These are phyloP conservation scores for Dendrocincla tyrannina DNA, from an alignment of 2,797 vertebrate genomes.

Conservation along the genomic window DNA sequence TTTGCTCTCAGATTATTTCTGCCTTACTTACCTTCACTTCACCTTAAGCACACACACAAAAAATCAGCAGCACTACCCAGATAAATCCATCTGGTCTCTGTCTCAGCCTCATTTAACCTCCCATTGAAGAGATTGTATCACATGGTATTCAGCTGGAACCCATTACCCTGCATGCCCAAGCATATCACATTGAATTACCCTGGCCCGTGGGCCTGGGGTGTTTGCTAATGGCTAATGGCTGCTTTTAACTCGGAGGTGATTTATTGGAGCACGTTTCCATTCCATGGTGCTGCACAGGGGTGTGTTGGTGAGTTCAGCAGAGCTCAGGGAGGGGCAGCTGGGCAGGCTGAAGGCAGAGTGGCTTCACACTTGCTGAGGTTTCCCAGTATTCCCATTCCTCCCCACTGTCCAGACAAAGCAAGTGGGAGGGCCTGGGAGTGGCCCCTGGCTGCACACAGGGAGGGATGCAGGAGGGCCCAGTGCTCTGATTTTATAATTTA, in stretches of 20 bases:
- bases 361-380: background rate
- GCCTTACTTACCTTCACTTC: conserved; percentile 40
- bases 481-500: background rate
- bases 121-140: conserved; percentile 49
- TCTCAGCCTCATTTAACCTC: conserved; percentile 65
- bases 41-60: conserved; percentile 24
- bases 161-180: conserved; percentile 68
- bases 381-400: background rate
- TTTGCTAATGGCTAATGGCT: conserved; percentile 45
- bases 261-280: background rate
- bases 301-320: background rate
- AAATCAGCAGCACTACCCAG: background rate
- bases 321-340: background rate
- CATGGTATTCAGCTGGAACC: conserved; percentile 58
- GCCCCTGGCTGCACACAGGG: fast-evolving
- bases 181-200: conserved; percentile 67
- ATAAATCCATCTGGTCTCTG: conserved; percentile 70
- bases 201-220: background rate
- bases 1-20: background rate
- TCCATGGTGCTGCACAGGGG: background rate
- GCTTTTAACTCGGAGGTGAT: conserved; percentile 37
- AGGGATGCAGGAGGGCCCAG: fast-evolving
- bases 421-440: fast-evolving
- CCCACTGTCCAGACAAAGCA: fast-evolving
- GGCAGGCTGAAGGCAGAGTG: background rate